Percentiles rank a stretch among this genome's conserved stretches.
phyloP scores from a whole-genome alignment of 2,113 vertebrate species.

The Probosciger aterrimus region DNA sequence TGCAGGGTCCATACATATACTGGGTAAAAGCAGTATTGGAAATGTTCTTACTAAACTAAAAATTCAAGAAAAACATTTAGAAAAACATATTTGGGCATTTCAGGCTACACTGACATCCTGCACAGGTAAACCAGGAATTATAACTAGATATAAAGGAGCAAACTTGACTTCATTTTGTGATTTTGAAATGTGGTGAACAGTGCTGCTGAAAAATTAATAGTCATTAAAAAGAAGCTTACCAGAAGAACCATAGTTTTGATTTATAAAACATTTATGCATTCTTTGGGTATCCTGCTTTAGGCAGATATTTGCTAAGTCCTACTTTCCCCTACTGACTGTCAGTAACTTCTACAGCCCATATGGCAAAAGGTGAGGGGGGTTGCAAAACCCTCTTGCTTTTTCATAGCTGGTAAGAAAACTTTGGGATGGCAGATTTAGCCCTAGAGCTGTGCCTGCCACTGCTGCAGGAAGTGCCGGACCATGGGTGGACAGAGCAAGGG shows the following conservation, averaged over 20 bases:
- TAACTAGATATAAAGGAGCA: neutral
- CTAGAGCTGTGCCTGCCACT: neutral
- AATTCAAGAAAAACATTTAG: neutral
- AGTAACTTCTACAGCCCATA: neutral
- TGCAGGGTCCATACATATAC: fast-evolving
- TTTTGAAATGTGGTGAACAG: neutral
- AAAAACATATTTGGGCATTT: neutral
- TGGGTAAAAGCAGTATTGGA: neutral
- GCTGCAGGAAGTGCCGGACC: neutral
- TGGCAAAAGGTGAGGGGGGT: neutral
- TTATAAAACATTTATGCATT: neutral
- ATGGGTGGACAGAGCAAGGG: neutral
- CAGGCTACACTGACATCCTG: neutral
- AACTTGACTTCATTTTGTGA: neutral
- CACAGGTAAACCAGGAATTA: neutral
- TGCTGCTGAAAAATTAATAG: neutral
- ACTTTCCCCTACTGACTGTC: neutral
- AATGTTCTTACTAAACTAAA: neutral
- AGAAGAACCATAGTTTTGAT: neutral
- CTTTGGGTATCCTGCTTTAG: neutral
- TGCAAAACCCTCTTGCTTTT: neutral
- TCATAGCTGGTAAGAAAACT: neutral
- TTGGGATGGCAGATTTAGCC: neutral
- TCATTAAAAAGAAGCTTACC: neutral
- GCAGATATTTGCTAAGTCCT: neutral